phyloP scores from a whole-genome alignment of 35 echinoderm and acorn worm genomes.

The Apostichopus californicus region DNA sequence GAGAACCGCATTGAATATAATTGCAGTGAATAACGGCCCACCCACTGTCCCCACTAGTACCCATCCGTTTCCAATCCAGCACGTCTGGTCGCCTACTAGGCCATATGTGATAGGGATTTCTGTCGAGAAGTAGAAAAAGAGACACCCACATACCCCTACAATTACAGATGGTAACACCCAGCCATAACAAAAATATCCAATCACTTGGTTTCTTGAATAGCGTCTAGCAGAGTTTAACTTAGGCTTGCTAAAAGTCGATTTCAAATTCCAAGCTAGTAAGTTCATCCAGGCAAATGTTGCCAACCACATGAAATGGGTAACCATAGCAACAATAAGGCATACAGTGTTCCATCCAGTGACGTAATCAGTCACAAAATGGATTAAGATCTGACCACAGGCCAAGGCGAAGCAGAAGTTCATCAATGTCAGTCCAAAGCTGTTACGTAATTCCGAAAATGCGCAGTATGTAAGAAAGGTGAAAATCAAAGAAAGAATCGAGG shows the following conservation, averaged over 20 bases:
- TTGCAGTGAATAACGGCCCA: background rate
- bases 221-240: background rate
- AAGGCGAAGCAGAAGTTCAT: slow-evolving; percentile 22
- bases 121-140: background rate
- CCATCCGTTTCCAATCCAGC: slow-evolving; percentile 9
- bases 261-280: slow-evolving; percentile 29
- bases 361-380: slow-evolving; percentile 41
- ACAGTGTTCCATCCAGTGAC: background rate
- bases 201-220: background rate
- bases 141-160: background rate
- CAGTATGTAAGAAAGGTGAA: slow-evolving; percentile 26
- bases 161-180: background rate
- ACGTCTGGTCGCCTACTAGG: background rate
- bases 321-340: background rate
- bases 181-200: background rate
- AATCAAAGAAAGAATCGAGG: background rate
- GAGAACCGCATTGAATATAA: background rate
- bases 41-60: background rate
- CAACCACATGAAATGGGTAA: slow-evolving; percentile 33
- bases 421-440: slow-evolving; percentile 19
- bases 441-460: background rate
- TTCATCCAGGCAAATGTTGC: slow-evolving; percentile 50
- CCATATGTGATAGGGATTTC: slow-evolving; percentile 8
- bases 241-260: slow-evolving; percentile 1
- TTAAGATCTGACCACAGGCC: background rate